Percentiles rank a stretch among this genome's conserved stretches.
Evolutionary conservation across 2,797 vertebrate genomes (phyloP).

Genomic region (Petrocephalus sullivani): DNA sequence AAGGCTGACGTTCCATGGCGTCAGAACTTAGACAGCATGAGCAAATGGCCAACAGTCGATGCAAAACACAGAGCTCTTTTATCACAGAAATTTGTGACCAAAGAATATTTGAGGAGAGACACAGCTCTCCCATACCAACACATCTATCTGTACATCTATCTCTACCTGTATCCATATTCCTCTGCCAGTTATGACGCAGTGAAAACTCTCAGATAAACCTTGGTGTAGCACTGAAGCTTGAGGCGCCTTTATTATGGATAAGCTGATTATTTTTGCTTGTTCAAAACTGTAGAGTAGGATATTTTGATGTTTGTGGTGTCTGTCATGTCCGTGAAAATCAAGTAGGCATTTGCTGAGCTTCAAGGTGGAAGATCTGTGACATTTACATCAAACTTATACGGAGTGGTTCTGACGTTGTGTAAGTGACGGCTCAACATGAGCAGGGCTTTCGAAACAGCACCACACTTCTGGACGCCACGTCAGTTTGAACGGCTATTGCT

Average conservation of each 20-base stretch:
- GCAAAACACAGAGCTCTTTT: neutral
- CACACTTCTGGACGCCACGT: neutral
- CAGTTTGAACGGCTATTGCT: neutral
- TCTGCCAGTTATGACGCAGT: neutral
- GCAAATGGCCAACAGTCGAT: neutral
- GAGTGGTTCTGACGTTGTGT: neutral
- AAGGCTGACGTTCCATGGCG: neutral
- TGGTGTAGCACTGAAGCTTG: neutral
- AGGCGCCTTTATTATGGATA: neutral
- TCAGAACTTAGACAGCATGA: neutral
- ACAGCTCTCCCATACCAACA: neutral
- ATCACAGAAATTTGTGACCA: neutral
- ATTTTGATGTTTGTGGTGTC: neutral
- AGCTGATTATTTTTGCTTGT: neutral
- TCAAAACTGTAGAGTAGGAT: neutral
- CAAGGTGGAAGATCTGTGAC: neutral
- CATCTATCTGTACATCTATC: neutral
- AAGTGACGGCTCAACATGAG: neutral
- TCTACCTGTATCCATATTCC: neutral
- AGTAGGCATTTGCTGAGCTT: neutral
- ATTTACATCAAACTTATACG: neutral
- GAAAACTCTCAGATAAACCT: neutral
- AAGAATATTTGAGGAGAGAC: neutral
- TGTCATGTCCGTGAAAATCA: neutral
- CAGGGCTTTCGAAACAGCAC: neutral